A percentile compares a stretch with the other conserved stretches of the same genome.
Conservation (phyloP, 2,888 invertebrate genomes). For the Pseudococcus longispinus region DNA sequence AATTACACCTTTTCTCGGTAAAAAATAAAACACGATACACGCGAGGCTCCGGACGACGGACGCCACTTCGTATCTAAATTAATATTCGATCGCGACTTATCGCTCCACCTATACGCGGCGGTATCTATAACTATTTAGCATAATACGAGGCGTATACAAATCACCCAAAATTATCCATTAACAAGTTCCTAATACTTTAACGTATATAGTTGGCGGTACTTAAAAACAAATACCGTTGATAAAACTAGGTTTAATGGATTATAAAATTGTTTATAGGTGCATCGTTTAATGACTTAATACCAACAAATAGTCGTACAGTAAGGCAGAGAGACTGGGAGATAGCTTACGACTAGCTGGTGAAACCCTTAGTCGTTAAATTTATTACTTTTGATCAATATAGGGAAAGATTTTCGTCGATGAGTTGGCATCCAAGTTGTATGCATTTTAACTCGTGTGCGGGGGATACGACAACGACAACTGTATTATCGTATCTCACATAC, state of each 20-base stretch:
- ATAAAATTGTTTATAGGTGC: conserved; percentile 26
- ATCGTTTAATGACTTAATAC: conserved; percentile 19
- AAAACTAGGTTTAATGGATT: conserved; percentile 10
- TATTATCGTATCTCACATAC: neutral
- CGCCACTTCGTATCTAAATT: neutral
- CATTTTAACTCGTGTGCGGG: neutral
- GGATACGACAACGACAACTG: neutral
- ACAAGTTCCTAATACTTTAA: neutral
- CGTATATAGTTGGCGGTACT: neutral
- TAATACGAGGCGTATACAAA: conserved; percentile 26
- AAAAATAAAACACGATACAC: neutral
- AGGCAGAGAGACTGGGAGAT: neutral
- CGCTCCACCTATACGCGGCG: neutral
- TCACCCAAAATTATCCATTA: conserved; percentile 31
- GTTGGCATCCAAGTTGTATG: neutral
- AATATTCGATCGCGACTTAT: conserved; percentile 11
- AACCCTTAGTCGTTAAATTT: neutral
- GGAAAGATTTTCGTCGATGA: neutral
- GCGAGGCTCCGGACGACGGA: too few species aligned
- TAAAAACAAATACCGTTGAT: conserved; percentile 15
- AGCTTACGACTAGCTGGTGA: neutral
- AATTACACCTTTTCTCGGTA: neutral
- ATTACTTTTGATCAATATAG: conserved; percentile 16
- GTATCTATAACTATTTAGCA: neutral
- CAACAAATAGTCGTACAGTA: neutral